Evolutionary conservation across 2,797 vertebrate genomes (phyloP).

Genomic region (Manis crassicaudata): DNA sequence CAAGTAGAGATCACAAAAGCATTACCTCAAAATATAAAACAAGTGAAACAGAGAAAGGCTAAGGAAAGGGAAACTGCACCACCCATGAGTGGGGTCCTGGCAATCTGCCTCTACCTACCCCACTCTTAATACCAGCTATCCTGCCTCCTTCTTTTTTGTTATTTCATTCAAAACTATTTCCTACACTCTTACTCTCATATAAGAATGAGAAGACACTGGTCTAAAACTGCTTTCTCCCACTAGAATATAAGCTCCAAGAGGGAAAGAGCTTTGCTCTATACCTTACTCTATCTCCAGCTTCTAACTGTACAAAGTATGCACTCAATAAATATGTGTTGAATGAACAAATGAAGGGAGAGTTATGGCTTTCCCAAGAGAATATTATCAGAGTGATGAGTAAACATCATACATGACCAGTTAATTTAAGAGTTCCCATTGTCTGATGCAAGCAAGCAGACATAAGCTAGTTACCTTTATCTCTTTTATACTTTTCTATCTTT

Average conservation of each 20-base stretch:
- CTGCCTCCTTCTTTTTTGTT: not conserved
- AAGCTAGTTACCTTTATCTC: slow-evolving; percentile 79
- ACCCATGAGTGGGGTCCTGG: not conserved
- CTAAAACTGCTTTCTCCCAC: not conserved
- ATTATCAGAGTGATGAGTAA: not conserved
- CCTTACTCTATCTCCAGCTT: not conserved
- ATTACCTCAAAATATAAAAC: not conserved
- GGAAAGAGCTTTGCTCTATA: not conserved
- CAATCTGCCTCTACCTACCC: not conserved
- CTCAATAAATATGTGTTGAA: not conserved
- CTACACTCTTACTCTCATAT: not conserved
- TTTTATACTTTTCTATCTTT: slow-evolving; percentile 84
- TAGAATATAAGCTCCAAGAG: not conserved
- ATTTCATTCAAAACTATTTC: not conserved
- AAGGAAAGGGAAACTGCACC: not conserved
- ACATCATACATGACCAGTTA: not conserved
- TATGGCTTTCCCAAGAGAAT: not conserved
- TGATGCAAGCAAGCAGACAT: not conserved
- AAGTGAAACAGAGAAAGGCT: not conserved
- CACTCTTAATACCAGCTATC: not conserved
- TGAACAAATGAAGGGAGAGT: not conserved
- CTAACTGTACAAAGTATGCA: not conserved
- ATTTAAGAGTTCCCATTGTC: not conserved
- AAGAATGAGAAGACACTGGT: slow-evolving; percentile 9
- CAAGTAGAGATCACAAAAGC: not conserved